Percentiles rank a stretch among this genome's conserved stretches.
These are phyloP conservation scores for Zoanthus gigantus DNA, from an alignment of 92 coral and sea anemone genomes.

Conservation along the genomic window DNA sequence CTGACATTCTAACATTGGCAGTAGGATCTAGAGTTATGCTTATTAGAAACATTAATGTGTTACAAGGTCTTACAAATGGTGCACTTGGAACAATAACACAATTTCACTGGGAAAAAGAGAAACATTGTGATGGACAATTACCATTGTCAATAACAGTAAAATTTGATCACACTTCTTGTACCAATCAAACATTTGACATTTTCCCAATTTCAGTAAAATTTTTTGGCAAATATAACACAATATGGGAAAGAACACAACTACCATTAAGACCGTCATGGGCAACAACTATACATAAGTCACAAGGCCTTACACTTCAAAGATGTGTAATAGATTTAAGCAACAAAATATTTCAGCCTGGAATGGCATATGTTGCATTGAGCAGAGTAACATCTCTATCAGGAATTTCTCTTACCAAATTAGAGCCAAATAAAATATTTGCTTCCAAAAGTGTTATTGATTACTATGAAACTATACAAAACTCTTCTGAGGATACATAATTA, in stretches of 20 bases:
- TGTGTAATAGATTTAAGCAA: slow-evolving; percentile 15
- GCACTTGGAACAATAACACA: slow-evolving; percentile 55
- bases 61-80: slow-evolving; percentile 68
- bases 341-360: slow-evolving; percentile 54
- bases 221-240: slow-evolving; percentile 4
- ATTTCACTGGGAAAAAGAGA: not conserved
- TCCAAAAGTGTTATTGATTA: slow-evolving; percentile 30
- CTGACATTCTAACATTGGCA: slow-evolving; percentile 31
- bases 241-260: slow-evolving; percentile 63
- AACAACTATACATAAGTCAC: slow-evolving; percentile 1
- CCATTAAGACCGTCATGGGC: slow-evolving; percentile 64
- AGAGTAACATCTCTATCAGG: slow-evolving; percentile 51
- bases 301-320: slow-evolving; percentile 31
- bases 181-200: not conserved
- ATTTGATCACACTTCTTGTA: not conserved
- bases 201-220: slow-evolving; percentile 22
- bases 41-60: slow-evolving; percentile 42
- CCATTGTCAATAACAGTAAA: not conserved
- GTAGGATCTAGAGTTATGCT: slow-evolving; percentile 58
- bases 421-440: slow-evolving; percentile 41
- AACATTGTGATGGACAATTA: not conserved
- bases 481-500: not conserved
- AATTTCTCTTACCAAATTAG: slow-evolving; percentile 49
- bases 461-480: slow-evolving; percentile 2
- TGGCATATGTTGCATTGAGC: slow-evolving; percentile 66